phyloP scores from a whole-genome alignment of 2,888 invertebrate genomes.

The Buathra laborator region DNA sequence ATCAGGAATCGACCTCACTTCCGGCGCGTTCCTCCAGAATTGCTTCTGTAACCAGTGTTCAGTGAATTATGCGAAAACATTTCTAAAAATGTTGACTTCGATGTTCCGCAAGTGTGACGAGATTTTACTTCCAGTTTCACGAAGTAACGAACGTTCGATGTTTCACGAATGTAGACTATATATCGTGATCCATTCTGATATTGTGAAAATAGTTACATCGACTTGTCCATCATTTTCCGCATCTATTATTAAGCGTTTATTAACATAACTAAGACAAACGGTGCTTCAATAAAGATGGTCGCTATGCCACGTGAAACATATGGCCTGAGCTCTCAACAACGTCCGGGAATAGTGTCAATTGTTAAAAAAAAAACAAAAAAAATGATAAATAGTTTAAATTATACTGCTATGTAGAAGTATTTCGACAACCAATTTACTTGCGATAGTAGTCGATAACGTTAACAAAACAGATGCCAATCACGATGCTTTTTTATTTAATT shows the following conservation, averaged over 20 bases:
- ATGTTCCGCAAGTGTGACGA: not conserved
- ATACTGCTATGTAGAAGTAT: slow-evolving; percentile 27
- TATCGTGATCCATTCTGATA: not conserved
- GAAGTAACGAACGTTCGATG: not conserved
- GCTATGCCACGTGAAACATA: not conserved
- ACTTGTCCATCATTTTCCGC: not conserved
- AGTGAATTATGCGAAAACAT: slow-evolving; percentile 66
- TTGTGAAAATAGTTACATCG: not conserved
- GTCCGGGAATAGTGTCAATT: slow-evolving; percentile 39
- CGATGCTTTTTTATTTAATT: not conserved
- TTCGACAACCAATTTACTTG: slow-evolving; percentile 16
- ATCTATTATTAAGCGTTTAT: not conserved
- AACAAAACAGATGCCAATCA: slow-evolving; percentile 3
- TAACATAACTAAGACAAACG: slow-evolving; percentile 1
- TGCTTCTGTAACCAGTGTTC: slow-evolving; percentile 73
- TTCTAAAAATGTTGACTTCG: slow-evolving; percentile 55
- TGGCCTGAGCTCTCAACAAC: not conserved
- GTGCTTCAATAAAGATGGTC: slow-evolving; percentile 16
- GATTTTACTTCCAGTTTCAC: not conserved
- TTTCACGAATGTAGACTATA: not conserved
- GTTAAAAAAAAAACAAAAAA: slow-evolving; percentile 45
- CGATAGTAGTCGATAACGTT: not conserved
- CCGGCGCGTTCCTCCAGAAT: slow-evolving; percentile 67
- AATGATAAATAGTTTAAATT: slow-evolving; percentile 8
- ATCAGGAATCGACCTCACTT: slow-evolving; percentile 54